Base-by-base conservation (phyloP, 2,797 vertebrate genomes). In the Anguilla marmorata region DNA sequence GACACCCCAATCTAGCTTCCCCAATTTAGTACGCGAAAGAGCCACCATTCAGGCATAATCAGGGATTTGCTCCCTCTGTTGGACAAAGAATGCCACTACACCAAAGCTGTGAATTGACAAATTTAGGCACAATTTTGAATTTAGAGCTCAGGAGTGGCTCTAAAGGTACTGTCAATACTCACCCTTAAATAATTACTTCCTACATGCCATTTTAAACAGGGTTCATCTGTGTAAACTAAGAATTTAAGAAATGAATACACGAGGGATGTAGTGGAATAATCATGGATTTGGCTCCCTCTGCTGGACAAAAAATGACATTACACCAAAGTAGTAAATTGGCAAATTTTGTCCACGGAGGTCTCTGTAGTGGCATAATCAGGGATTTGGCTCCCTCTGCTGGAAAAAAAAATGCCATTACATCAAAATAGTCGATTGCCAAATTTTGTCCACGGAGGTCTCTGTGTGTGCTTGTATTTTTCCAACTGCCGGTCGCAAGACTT, bases 351-450 rank as follows among this genome's bases (percentile, higher is more conserved):
- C 69, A 45, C 69, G 24, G 69, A 3, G 6, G 8, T 12, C 69
- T 58, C 56, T 58, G 56, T 12, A 5, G 16, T 19, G 24, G 41
- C 0, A 45, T 45, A 24, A 21, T 21, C 2, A 21, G 24, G n/a
- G 63, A 69, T 76, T 12, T 76, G 72, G 30, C 72, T 76, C 72
- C 72, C 72, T 76, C 72, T 76, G 72, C 72, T 41, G 72, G 72
- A 76, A 0, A 45, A 76, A 16, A 37, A 76, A 3, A 21, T 11
- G 14, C 12, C 72, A 0, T 33, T 37, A 37, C 72, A 76, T 30
- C 30, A 76, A 11, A 76, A 14, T 11, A 76, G 30, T 76, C 69
- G 0, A n/a, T n/a, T 72, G 69, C 11, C 69, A 72, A n/a, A 33
- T n/a, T 27, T 8, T 7, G n/a, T n/a, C 24, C 69, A 45, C 69